A percentile compares a stretch with the other conserved stretches of the same genome.
phyloP scores from a whole-genome alignment of 23 tunicate species.

The Aplidium turbinatum region DNA sequence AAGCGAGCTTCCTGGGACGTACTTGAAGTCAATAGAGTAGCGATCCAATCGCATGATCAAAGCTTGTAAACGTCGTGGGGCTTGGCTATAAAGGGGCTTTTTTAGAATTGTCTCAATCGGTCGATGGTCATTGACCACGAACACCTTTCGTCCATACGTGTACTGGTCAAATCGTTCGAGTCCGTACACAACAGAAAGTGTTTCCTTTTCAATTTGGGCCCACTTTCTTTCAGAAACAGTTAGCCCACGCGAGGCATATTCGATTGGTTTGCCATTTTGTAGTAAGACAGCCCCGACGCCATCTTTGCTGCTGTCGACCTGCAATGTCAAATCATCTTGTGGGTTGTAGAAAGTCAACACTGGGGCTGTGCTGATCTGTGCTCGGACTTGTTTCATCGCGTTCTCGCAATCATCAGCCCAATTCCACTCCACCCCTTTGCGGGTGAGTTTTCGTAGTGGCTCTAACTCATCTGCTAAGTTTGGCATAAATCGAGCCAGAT shows the following conservation, averaged over 20 bases:
- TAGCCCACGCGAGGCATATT: conserved; percentile 21
- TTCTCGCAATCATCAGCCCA: conserved; percentile 34
- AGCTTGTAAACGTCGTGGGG: too few relatives aligned
- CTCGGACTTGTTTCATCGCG: neutral
- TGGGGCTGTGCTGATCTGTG: neutral
- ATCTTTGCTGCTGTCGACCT: conserved; percentile 26
- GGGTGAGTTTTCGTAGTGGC: conserved; percentile 14
- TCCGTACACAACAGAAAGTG: too few relatives aligned
- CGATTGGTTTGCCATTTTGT: conserved; percentile 32
- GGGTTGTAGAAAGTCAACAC: conserved; percentile 7
- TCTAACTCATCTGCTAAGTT: conserved; percentile 12
- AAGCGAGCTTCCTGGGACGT: too few relatives aligned
- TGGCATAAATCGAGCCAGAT: conserved; percentile 26
- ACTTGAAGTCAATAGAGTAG: too few relatives aligned
- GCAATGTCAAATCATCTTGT: neutral
- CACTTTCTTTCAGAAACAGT: conserved; percentile 18
- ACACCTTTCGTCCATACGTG: conserved; percentile 19
- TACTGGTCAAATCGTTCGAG: conserved; percentile 22
- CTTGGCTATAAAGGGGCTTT: too few relatives aligned
- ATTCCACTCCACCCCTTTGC: conserved; percentile 4
- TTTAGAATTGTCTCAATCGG: too few relatives aligned
- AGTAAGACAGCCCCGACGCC: conserved; percentile 26
- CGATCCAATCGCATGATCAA: too few relatives aligned
- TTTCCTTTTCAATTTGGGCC: too few relatives aligned
- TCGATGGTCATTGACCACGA: too few relatives aligned